phyloP scores from a whole-genome alignment of 2,797 vertebrate species.

The Limosa lapponica region DNA sequence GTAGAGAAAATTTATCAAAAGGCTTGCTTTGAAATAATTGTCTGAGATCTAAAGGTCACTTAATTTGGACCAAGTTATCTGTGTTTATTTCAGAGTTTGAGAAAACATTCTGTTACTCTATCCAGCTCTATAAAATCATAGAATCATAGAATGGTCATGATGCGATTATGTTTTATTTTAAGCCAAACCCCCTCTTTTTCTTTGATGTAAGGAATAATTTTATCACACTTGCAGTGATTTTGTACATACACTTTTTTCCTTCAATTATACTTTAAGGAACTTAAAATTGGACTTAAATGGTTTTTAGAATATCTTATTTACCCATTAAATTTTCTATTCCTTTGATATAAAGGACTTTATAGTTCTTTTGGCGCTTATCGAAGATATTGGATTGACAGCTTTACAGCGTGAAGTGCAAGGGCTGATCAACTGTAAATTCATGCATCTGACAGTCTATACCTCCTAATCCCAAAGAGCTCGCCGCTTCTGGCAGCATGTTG shows the following conservation, averaged over 20 bases:
- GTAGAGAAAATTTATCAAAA: slow-evolving; percentile 46
- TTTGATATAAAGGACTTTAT: neutral
- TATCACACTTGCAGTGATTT: neutral
- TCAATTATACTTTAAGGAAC: neutral
- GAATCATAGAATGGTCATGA: too few relatives aligned
- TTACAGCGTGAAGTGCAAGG: neutral
- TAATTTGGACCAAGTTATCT: slow-evolving; percentile 31
- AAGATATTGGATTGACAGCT: neutral
- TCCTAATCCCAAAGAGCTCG: neutral
- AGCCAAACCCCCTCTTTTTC: neutral
- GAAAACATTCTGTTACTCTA: neutral
- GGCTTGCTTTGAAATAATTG: slow-evolving; percentile 45
- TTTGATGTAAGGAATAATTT: neutral
- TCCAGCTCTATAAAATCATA: neutral
- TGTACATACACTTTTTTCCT: neutral
- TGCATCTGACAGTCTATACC: neutral
- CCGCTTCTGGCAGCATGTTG: neutral
- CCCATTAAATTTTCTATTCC: neutral
- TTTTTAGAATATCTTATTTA: neutral
- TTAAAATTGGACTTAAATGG: neutral
- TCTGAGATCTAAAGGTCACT: slow-evolving; percentile 57
- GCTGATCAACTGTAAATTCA: neutral
- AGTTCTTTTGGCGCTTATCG: neutral
- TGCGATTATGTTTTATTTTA: neutral
- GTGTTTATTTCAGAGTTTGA: slow-evolving; percentile 18